Evolutionary conservation across 2,888 invertebrate species (phyloP).

Genomic region (Sussaba pulchella): DNA sequence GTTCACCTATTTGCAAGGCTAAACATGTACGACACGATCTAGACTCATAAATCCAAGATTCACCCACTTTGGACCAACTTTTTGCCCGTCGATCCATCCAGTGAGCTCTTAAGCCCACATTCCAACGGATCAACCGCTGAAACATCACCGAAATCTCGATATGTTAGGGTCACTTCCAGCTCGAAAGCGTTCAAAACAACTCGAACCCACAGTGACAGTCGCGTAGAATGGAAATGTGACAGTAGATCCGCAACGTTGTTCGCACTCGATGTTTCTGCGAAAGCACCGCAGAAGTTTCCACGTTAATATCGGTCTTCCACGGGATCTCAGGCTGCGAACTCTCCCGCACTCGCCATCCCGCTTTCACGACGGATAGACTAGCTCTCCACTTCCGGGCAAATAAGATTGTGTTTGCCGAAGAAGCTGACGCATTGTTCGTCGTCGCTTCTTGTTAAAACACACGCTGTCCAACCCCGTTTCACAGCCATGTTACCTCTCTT

Average conservation of each 20-base stretch:
- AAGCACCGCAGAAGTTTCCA: constrained; percentile 12
- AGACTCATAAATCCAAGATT: too few species aligned
- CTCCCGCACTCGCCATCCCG: constrained; percentile 9
- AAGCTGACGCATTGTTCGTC: constrained; percentile 51
- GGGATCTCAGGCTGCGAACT: constrained; percentile 26
- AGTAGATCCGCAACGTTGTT: neutral
- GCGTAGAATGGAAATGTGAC: constrained; percentile 5
- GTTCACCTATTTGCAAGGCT: too few species aligned
- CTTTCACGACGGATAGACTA: constrained; percentile 38
- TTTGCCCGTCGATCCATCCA: too few species aligned
- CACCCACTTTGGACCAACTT: too few species aligned
- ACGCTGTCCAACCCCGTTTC: neutral
- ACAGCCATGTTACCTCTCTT: neutral
- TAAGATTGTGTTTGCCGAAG: constrained; percentile 23
- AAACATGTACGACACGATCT: too few species aligned
- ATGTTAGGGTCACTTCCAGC: too few species aligned
- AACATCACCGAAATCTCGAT: too few species aligned
- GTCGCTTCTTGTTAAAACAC: constrained; percentile 27
- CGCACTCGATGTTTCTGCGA: too few species aligned
- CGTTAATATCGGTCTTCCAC: constrained; percentile 37
- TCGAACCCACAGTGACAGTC: too few species aligned
- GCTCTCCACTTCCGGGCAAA: constrained; percentile 35
- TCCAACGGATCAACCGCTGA: too few species aligned
- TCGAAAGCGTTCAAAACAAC: too few species aligned
- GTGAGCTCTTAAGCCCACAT: too few species aligned